Base-by-base conservation (phyloP, 1,140 invertebrate species). In the Alviniconcha marisindica region DNA sequence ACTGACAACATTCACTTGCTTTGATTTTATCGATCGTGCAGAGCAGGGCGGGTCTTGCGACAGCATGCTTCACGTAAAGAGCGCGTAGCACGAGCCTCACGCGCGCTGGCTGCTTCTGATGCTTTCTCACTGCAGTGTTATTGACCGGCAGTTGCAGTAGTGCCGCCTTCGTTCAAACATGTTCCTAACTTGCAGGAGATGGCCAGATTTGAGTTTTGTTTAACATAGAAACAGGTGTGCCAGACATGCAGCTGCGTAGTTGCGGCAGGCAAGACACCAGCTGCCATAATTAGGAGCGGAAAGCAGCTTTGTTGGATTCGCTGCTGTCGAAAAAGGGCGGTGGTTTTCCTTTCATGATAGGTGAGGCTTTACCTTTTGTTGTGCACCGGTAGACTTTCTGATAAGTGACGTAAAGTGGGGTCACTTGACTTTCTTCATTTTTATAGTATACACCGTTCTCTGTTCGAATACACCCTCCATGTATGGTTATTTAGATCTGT, bases 141-240 rank as follows among this genome's bases (percentile, higher is more conserved):
- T 83, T 77, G 82, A 83, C 51, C 74, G n/a, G n/a, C n/a, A 63
- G 38, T 44, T 83, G 74, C 33, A 42, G 60, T 38, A 42, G 36
- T 51, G 48, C 74, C 74, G 74, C 82, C 82, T 56, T 63, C 38
- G 74, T 83, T 83, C 54, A 83, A 83, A 83, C 82, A 83, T 83
- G 82, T 60, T 48, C 74, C 42, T 71, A 44, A 83, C 82, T 77
- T 83, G 82, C 51, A n/a, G 42, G 28, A 14, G 69, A 71, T 40
- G 36, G 5, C 24, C 69, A 24, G 36, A 40, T 40, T 40, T 71
- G 14, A 7, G 31, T 36, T 40, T 33, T 21, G 36, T 42, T 1
- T 71, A 36, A 71, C 69, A 36, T 42, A 21, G 21, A 24, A 33
- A 31, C 63, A 33, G 15, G 5, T 36, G 31, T 71, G 69, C 12